A percentile compares a stretch with the other conserved stretches of the same genome.
These are phyloP conservation scores for Tinea trinotella DNA, from an alignment of 2,888 invertebrate species.

Conservation along the genomic window DNA sequence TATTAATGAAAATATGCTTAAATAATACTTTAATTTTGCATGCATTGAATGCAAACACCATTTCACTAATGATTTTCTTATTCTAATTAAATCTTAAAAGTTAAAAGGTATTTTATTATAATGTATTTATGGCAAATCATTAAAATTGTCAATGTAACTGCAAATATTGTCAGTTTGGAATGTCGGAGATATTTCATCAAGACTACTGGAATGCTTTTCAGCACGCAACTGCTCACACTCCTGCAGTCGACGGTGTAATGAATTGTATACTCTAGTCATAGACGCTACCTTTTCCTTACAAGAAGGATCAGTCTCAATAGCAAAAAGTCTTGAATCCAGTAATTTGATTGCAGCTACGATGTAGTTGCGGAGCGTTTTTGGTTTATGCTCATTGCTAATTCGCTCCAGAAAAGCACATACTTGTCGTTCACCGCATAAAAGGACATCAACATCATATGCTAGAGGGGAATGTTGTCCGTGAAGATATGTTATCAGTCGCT, in stretches of 20 bases:
- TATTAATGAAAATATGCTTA: not conserved
- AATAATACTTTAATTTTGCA: not conserved
- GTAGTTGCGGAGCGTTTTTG: constrained; percentile 63
- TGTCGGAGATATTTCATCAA: constrained; percentile 26
- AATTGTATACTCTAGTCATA: constrained; percentile 63
- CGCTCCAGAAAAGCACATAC: constrained; percentile 62
- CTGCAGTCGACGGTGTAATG: constrained; percentile 54
- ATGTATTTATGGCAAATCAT: constrained; percentile 30
- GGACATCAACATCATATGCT: constrained; percentile 64
- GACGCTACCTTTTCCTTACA: constrained; percentile 67
- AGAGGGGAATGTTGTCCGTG: constrained; percentile 65
- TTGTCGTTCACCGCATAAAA: constrained; percentile 61
- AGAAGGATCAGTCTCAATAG: constrained; percentile 62
- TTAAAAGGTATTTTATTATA: not conserved
- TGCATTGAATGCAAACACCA: constrained; percentile 1
- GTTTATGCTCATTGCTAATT: constrained; percentile 60
- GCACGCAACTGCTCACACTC: constrained; percentile 40
- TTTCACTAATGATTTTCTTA: not conserved
- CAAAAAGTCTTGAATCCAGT: constrained; percentile 61
- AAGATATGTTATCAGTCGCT: constrained; percentile 58
- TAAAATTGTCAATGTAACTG: constrained; percentile 49
- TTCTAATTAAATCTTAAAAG: not conserved
- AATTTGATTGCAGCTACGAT: constrained; percentile 66
- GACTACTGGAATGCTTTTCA: not conserved
- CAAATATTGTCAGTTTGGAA: constrained; percentile 47